Conservation (phyloP, 1,140 invertebrate genomes). For the Neotoxoptera formosana region DNA sequence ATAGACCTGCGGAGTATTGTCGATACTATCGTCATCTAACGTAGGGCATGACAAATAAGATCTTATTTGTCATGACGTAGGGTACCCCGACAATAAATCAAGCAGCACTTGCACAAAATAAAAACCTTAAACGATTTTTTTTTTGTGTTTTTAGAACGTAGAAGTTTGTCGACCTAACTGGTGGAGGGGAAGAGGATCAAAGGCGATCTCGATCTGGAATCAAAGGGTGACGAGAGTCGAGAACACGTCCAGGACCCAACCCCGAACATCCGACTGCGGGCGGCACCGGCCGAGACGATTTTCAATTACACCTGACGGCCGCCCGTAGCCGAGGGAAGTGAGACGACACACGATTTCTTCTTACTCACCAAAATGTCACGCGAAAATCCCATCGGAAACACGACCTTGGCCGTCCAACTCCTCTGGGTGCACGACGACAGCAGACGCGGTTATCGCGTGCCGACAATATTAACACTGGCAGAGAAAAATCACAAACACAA, state of each 20-base stretch:
- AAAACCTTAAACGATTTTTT: background rate
- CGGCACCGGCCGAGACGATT: background rate
- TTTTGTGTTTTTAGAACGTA: background rate
- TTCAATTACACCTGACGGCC: background rate
- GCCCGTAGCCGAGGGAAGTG: too few relatives aligned
- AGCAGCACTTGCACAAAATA: background rate
- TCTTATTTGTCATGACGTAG: too few relatives aligned
- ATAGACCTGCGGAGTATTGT: background rate
- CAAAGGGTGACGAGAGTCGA: too few relatives aligned
- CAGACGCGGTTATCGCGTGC: background rate
- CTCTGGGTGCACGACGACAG: background rate
- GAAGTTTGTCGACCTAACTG: background rate
- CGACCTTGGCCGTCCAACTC: conserved; percentile 46
- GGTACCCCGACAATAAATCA: background rate
- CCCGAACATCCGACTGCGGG: background rate
- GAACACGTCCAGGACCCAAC: background rate
- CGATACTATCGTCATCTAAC: background rate
- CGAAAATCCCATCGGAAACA: conserved; percentile 47
- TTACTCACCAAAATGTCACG: conserved; percentile 28
- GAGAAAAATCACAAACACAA: background rate
- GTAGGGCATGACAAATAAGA: too few relatives aligned
- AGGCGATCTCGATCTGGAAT: background rate
- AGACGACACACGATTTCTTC: background rate
- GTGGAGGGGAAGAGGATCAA: background rate
- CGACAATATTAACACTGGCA: background rate